Conservation (phyloP, 2,888 invertebrate species). For the Leptopterna dolabrata region DNA sequence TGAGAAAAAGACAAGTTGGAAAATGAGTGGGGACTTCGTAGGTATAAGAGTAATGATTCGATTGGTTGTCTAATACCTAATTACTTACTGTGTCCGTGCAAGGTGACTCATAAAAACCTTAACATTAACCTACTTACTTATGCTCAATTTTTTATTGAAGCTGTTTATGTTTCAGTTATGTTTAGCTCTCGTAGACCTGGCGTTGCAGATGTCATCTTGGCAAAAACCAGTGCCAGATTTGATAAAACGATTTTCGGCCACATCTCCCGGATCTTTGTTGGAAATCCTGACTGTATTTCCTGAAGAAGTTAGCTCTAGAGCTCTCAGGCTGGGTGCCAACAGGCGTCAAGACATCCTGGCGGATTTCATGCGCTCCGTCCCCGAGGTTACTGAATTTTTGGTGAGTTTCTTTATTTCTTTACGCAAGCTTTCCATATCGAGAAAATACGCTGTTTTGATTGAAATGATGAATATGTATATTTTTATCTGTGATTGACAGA, state of each 20-base stretch:
- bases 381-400: constrained; percentile 82
- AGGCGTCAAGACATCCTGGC: constrained; percentile 85
- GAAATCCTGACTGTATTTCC: constrained; percentile 94
- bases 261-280: constrained; percentile 83
- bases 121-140: not conserved
- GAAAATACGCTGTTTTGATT: not conserved
- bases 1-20: too few species aligned
- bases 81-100: too few species aligned
- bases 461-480: not conserved
- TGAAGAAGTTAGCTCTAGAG: constrained; percentile 90
- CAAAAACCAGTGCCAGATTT: constrained; percentile 87
- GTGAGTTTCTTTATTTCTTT: constrained; percentile 66
- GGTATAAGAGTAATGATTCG: too few species aligned
- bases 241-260: constrained; percentile 79
- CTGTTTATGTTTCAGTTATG: constrained; percentile 73
- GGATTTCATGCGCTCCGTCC: constrained; percentile 81
- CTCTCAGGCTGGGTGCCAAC: constrained; percentile 87
- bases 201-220: constrained; percentile 94
- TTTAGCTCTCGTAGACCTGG: constrained; percentile 91
- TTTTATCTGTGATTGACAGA: constrained; percentile 67
- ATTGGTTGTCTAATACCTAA: too few species aligned
- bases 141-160: not conserved
- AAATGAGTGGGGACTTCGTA: too few species aligned
- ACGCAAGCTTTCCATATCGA: not conserved
- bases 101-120: too few species aligned